Conservation (phyloP, 2,888 invertebrate genomes). For the Omphaloscelis lunosa region DNA sequence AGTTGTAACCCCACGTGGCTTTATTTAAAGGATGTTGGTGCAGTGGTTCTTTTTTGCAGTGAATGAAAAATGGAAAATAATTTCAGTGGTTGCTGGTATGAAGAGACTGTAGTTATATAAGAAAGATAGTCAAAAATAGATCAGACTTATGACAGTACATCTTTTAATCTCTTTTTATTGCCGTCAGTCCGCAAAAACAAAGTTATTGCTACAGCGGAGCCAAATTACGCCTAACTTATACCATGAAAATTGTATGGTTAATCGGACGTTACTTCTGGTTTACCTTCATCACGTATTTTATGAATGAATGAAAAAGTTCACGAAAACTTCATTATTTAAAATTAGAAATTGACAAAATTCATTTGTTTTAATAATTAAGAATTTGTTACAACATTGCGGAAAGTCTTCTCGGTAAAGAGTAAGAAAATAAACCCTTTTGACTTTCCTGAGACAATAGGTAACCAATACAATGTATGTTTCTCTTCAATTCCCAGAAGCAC, state of each 20-base stretch:
- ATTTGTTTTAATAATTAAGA: neutral
- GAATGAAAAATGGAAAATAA: slow-evolving; percentile 4
- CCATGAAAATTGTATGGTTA: neutral
- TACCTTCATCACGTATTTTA: neutral
- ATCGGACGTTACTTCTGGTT: neutral
- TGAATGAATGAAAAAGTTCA: neutral
- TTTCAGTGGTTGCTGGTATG: no score
- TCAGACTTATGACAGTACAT: neutral
- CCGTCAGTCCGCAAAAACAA: no score
- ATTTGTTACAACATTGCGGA: neutral
- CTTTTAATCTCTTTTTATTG: neutral
- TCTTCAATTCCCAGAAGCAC: slow-evolving; percentile 33
- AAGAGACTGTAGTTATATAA: neutral
- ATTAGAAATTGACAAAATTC: neutral
- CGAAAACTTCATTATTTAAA: neutral
- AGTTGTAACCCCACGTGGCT: neutral
- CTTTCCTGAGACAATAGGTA: slow-evolving; percentile 16
- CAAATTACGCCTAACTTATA: neutral
- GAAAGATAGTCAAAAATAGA: neutral
- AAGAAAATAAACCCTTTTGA: slow-evolving; percentile 1
- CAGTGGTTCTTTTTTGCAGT: neutral
- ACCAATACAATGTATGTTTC: slow-evolving; percentile 42
- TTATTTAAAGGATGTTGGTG: neutral
- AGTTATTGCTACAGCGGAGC: no score
- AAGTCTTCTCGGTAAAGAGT: neutral